These are phyloP conservation scores for Opisthocomus hoazin DNA, from an alignment of 2,113 vertebrate species.

Conservation along the genomic window DNA sequence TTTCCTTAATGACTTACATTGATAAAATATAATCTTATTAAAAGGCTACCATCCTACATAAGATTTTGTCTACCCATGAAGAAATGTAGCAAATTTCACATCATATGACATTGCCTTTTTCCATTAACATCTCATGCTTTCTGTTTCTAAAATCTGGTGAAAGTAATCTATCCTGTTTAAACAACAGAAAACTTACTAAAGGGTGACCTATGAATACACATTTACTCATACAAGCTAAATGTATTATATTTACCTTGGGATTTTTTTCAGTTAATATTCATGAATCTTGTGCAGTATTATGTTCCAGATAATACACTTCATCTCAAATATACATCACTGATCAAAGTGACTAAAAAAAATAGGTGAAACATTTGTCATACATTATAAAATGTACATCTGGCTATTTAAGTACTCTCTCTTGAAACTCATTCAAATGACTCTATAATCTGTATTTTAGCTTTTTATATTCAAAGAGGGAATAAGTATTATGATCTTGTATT, in stretches of 20 bases:
- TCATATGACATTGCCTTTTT: not conserved
- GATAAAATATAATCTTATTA: constrained; percentile 10
- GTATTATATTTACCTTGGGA: constrained; percentile 34
- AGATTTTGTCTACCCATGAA: constrained; percentile 9
- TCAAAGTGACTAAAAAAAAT: constrained; percentile 27
- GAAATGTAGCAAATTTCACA: constrained; percentile 14
- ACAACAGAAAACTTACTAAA: constrained; percentile 27
- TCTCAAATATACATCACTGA: constrained; percentile 16
- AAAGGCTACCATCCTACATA: not conserved
- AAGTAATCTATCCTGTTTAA: constrained; percentile 45
- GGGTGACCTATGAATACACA: not conserved
- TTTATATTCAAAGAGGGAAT: not conserved
- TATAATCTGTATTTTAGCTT: not conserved
- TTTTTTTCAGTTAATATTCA: constrained; percentile 48
- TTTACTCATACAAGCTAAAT: constrained; percentile 26
- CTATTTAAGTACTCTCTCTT: not conserved
- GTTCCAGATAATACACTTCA: constrained; percentile 42
- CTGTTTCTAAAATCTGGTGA: constrained; percentile 28
- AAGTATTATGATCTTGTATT: not conserved
- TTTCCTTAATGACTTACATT: not conserved
- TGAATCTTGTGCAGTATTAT: constrained; percentile 34
- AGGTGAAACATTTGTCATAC: constrained; percentile 7
- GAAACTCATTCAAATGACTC: not conserved
- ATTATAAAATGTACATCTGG: not conserved
- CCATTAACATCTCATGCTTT: not conserved